These are phyloP conservation scores for Spermophilus dauricus DNA, from an alignment of 2,113 vertebrate species.

Conservation along the genomic window DNA sequence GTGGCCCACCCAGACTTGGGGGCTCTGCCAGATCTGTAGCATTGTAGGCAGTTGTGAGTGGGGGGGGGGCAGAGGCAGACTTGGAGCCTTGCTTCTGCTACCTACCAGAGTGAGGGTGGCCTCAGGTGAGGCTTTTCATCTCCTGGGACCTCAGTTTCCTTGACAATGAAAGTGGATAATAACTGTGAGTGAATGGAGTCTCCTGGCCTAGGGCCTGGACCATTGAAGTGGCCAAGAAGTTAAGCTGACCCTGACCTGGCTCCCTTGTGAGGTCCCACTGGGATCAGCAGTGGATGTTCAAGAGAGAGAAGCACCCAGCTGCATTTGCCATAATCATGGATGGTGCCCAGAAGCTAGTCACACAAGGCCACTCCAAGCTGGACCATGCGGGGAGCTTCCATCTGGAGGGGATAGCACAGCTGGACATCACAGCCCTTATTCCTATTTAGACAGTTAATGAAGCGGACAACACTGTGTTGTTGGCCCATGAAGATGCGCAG, in stretches of 20 bases:
- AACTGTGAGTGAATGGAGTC: neutral
- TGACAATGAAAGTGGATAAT: neutral
- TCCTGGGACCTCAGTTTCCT: neutral
- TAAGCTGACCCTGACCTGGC: neutral
- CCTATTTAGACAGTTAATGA: constrained; percentile 18
- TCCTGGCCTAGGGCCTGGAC: neutral
- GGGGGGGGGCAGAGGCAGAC: neutral
- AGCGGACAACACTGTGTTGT: neutral
- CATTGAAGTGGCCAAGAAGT: neutral
- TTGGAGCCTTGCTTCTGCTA: neutral
- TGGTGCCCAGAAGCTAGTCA: constrained; percentile 49
- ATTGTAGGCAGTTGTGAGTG: neutral
- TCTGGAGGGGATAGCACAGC: constrained; percentile 42
- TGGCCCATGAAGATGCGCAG: constrained; percentile 36
- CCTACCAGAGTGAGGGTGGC: neutral
- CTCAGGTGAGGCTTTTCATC: neutral
- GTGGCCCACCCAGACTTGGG: neutral
- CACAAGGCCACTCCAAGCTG: constrained; percentile 1
- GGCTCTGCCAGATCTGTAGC: constrained; percentile 22
- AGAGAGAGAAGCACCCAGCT: neutral
- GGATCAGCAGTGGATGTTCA: neutral
- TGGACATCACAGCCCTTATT: neutral
- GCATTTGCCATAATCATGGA: neutral
- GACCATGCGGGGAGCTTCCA: neutral
- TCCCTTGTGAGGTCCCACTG: neutral